phyloP scores from a whole-genome alignment of 2,113 vertebrate genomes.

The Antigone vipio region DNA sequence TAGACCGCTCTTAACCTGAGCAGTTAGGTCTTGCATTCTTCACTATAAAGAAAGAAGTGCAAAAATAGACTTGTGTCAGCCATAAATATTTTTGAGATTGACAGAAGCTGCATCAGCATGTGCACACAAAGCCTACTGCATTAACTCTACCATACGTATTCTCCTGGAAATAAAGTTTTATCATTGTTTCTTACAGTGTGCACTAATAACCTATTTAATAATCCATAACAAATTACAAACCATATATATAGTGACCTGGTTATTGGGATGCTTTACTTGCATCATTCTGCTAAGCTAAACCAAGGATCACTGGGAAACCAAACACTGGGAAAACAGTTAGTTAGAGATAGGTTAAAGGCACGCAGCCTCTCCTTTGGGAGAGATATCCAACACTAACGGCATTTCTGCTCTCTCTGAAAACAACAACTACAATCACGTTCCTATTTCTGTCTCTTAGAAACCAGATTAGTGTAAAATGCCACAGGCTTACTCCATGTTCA shows the following conservation, averaged over 20 bases:
- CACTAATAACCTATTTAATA: not conserved
- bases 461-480: not conserved
- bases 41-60: constrained; percentile 53
- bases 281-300: too few species aligned
- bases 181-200: not conserved
- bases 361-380: not conserved
- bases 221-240: too few species aligned
- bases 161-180: not conserved
- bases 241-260: too few species aligned
- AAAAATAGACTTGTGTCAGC: not conserved
- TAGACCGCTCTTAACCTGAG: constrained; percentile 89
- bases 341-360: not conserved
- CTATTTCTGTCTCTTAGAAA: not conserved
- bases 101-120: not conserved
- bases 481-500: not conserved
- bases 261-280: too few species aligned
- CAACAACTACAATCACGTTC: not conserved
- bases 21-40: constrained; percentile 87
- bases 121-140: not conserved
- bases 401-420: not conserved
- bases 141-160: not conserved
- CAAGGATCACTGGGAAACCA: not conserved
- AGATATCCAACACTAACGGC: not conserved
- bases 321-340: not conserved
- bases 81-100: not conserved